Evolutionary conservation across 1,140 invertebrate genomes (phyloP).

Genomic region (Papilio xuthus): DNA sequence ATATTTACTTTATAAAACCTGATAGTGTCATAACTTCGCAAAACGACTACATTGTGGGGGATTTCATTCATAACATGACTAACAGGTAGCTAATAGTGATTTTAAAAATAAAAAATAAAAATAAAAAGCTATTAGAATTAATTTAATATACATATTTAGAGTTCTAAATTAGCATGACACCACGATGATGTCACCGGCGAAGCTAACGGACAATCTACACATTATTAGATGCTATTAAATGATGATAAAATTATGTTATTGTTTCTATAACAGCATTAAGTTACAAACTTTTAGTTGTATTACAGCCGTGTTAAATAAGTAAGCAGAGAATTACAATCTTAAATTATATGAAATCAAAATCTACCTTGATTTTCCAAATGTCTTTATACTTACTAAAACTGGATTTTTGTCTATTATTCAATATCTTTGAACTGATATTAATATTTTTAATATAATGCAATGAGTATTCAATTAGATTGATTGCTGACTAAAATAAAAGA

Average conservation of each 20-base stretch:
- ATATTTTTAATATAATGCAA: background rate
- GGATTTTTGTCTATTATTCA: too few species aligned
- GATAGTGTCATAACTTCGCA: background rate
- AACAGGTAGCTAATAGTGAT: background rate
- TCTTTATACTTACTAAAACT: too few species aligned
- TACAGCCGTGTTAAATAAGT: background rate
- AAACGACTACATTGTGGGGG: background rate
- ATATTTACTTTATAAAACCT: background rate
- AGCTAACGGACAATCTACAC: conserved; percentile 54
- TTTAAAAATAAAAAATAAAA: conserved; percentile 23
- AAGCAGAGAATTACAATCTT: background rate
- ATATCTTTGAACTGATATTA: too few species aligned
- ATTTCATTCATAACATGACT: background rate
- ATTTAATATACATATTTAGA: conserved; percentile 45
- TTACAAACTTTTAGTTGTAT: background rate
- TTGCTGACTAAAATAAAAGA: background rate
- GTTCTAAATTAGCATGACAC: conserved; percentile 58
- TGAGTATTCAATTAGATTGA: background rate
- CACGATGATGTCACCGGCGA: conserved; percentile 62
- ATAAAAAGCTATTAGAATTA: conserved; percentile 37
- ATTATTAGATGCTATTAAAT: conserved; percentile 44
- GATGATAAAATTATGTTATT: conserved; percentile 30
- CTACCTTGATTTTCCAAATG: too few species aligned
- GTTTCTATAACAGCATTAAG: conserved; percentile 5
- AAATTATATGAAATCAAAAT: too few species aligned